Evolutionary conservation across 2,888 invertebrate species (phyloP).

Genomic region (Epinotia ramella): DNA sequence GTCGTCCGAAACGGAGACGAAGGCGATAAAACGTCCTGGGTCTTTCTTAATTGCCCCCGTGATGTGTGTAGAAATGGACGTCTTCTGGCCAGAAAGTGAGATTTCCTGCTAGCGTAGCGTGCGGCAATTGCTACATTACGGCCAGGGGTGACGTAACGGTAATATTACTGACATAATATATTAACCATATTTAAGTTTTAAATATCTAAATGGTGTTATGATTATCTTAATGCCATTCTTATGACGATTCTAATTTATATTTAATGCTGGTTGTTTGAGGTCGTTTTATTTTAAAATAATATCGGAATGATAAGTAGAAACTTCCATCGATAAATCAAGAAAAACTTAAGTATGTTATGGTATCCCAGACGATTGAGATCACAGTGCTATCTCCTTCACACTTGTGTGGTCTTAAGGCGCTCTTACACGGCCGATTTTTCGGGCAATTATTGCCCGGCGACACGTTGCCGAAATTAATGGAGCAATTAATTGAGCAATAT

Average conservation of each 20-base stretch:
- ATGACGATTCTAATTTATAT: neutral
- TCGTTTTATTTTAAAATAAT: conserved; percentile 1
- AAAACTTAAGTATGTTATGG: neutral
- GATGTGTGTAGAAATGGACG: neutral
- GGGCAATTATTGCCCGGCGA: too few relatives aligned
- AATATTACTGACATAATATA: conserved; percentile 3
- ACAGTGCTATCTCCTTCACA: too few relatives aligned
- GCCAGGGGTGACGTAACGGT: neutral
- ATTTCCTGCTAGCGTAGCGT: neutral
- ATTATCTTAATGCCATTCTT: neutral
- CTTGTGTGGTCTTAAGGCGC: too few relatives aligned
- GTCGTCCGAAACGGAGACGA: neutral
- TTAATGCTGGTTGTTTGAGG: conserved; percentile 26
- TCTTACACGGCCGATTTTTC: too few relatives aligned
- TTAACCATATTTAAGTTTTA: neutral
- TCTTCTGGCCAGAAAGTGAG: neutral
- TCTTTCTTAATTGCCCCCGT: neutral
- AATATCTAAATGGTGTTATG: conserved; percentile 11
- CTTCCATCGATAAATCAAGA: neutral
- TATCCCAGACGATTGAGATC: too few relatives aligned
- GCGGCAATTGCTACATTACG: neutral
- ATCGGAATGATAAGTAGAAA: conserved; percentile 4
- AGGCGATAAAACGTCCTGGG: neutral
- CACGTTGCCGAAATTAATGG: too few relatives aligned
- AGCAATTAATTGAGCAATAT: too few relatives aligned